These are phyloP conservation scores for Chelmon rostratus DNA, from an alignment of 2,797 vertebrate species.

Conservation along the genomic window DNA sequence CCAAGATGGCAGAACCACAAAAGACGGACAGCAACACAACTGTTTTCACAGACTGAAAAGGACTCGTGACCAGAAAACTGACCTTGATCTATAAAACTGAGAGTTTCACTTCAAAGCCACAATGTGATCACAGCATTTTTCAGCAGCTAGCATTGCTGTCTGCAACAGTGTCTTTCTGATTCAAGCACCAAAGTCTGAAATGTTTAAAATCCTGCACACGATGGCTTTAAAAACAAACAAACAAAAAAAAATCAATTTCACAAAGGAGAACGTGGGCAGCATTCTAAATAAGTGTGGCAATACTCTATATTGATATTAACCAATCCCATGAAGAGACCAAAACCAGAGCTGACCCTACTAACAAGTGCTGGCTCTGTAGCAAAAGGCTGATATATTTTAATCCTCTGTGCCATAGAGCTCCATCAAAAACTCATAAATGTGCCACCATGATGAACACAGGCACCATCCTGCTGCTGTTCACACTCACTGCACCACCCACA, in stretches of 20 bases:
- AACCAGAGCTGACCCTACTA: not conserved
- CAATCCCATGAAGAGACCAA: not conserved
- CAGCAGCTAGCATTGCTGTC: not conserved
- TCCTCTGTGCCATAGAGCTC: not conserved
- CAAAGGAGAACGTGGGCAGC: not conserved
- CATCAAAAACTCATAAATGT: slow-evolving; percentile 1
- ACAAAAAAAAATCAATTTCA: not conserved
- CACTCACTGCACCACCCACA: not conserved
- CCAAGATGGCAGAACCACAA: no score
- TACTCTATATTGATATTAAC: not conserved
- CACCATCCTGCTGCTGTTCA: slow-evolving; percentile 1
- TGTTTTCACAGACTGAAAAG: not conserved
- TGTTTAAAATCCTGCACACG: not conserved
- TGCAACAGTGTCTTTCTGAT: not conserved
- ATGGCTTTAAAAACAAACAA: not conserved
- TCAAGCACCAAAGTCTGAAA: not conserved
- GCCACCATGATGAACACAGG: not conserved
- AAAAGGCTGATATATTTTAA: not conserved
- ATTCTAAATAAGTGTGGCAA: not conserved
- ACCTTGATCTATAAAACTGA: not conserved
- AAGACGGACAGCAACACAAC: not conserved
- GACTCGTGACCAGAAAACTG: not conserved
- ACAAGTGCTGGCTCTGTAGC: not conserved
- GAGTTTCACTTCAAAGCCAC: not conserved
- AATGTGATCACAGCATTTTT: not conserved